Evolutionary conservation across 2,888 invertebrate genomes (phyloP).

Genomic region (Caenorhabditis panamensis): DNA sequence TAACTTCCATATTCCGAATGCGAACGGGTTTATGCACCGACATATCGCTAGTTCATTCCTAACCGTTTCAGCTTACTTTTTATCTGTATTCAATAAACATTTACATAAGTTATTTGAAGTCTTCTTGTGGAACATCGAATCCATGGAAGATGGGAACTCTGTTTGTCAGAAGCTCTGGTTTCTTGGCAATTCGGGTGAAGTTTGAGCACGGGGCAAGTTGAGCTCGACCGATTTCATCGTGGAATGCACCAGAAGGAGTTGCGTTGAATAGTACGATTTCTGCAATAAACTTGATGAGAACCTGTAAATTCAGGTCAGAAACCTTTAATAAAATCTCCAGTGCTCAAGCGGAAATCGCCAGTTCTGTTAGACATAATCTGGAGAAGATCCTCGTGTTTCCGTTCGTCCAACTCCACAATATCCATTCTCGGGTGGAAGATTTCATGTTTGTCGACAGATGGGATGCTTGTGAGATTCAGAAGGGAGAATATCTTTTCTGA

Average conservation of each 20-base stretch:
- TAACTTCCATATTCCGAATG: slow-evolving; percentile 10
- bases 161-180: slow-evolving; percentile 38
- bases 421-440: slow-evolving; percentile 56
- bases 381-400: slow-evolving; percentile 51
- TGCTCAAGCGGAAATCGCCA: slow-evolving; percentile 47
- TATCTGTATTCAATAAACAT: slow-evolving; percentile 4
- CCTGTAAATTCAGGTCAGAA: too few species aligned
- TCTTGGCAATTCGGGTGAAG: slow-evolving; percentile 15
- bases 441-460: slow-evolving; percentile 34
- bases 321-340: slow-evolving; percentile 58
- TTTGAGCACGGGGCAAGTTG: slow-evolving; percentile 44
- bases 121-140: too few species aligned
- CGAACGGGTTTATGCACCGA: slow-evolving; percentile 25
- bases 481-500: slow-evolving; percentile 41
- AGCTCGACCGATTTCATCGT: slow-evolving; percentile 44
- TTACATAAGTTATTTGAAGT: slow-evolving; percentile 10
- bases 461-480: slow-evolving; percentile 26
- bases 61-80: background rate
- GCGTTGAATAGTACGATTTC: slow-evolving; percentile 47
- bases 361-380: slow-evolving; percentile 52
- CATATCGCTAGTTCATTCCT: slow-evolving; percentile 42
- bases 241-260: slow-evolving; percentile 14
- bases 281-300: too few species aligned
- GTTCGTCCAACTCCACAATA: slow-evolving; percentile 48
- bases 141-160: slow-evolving; percentile 24